Base-by-base conservation (phyloP, 2,888 invertebrate genomes). In the Willowsia nigromaculata region DNA sequence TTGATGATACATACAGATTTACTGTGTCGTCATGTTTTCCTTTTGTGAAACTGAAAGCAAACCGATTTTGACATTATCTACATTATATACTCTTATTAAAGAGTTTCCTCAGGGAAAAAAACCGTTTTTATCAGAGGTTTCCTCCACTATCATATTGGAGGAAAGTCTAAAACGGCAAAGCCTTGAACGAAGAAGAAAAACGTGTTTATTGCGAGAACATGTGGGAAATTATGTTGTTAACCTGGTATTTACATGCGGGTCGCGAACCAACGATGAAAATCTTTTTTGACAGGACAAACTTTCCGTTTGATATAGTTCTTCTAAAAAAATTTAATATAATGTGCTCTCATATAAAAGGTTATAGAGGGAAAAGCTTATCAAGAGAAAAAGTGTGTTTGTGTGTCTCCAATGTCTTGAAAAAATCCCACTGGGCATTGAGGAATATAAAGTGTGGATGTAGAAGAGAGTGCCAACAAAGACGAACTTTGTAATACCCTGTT, bases 1-100 rank as follows among this genome's bases (percentile, higher is more conserved):
- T 83, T 83, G 83, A 83, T 83, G 53, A 83, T 50, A 83, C 18
- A 53, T 78, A 78, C 53, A 78, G 15, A 78, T 37, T 78, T 78
- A 53, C 33, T 22, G 56, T 37, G 56, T 22, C 9, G 1, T 37
- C n/a, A 68, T 56, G 18, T 33, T 27, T 78, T 53, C 22, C 37
- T 30, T 13, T 78, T 4, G n/a, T n/a, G n/a, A 33, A 50, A 78
- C 18, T 33, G 37, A 53, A 78, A 13, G 22, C 37, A 40, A 68
- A 1, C 15, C 4, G 22, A 71, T 18, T 74, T 27, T 50, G 43
- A 68, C 74, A 43, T 30, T 47, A 47, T 74, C 27, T 7, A 15
- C 13, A 6, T 18, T n/a, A 18, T 68, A 37, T 40, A 27, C 50
- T 33, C 7, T 33, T 27, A 25, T 5, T 53, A n/a, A n/a, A n/a